Evolutionary conservation across 2,113 vertebrate species (phyloP), one percentile per base, ranked within the genome.

Genomic region (Channa argus): DNA sequence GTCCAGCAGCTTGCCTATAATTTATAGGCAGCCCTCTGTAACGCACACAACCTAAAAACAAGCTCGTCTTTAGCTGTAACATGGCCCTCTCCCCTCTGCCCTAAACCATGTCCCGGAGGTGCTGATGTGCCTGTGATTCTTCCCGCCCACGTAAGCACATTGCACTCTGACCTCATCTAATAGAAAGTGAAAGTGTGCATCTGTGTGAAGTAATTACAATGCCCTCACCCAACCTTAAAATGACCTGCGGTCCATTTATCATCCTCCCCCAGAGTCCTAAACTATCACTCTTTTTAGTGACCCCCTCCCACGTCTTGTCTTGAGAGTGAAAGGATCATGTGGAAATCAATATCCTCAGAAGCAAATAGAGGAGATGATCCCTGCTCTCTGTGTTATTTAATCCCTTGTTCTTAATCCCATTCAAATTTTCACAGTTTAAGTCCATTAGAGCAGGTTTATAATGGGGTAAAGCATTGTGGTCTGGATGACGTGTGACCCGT

Each of bases 331-430:
- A 77, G 79, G 81, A 89, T 86, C 74, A 79, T 6, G 54, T 61
- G 55, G 38, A 71, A 82, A 87, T 89, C 73, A 84, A 71, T 82
- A 74, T 15, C 74, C 61, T 76, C 77, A 73, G 78, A 72, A 44
- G 68, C 64, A 67, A 86, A 51, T 55, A 63, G 58, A 71, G 47
- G 39, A 72, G 74, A 79, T 84, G 83, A 89, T 84, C 84, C 69
- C 33, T 38, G 44, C 36, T 52, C 72, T 71, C 53, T 62, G 24
- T 44, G 63, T 86, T 77, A 81, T 79, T 55, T 83, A 87, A 88
- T 86, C 79, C 82, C 71, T 60, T 37, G 72, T 67, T 60, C 53
- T 46, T 77, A 91, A 86, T 89, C 84, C 79, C 72, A 72, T 83
- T 85, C 63, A 79, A 14, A 84, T 62, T 70, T 79, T 82, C 53